phyloP scores from a whole-genome alignment of 2,113 vertebrate genomes.

The Charadrius vociferus region DNA sequence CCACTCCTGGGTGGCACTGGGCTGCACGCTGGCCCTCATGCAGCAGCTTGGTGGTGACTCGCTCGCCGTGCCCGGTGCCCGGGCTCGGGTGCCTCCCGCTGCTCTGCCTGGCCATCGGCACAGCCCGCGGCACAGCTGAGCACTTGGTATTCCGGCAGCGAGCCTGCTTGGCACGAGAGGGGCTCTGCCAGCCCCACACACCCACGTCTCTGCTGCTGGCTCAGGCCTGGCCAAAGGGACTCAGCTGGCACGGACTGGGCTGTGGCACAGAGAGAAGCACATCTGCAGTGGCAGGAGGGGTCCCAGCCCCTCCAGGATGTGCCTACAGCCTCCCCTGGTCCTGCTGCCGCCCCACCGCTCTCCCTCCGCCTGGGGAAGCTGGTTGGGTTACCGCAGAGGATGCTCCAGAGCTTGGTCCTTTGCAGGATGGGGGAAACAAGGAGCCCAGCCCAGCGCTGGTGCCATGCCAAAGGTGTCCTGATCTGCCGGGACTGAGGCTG shows the following conservation, averaged over 20 bases:
- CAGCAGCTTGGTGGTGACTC: background rate
- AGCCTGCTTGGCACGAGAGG: background rate
- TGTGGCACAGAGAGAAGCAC: background rate
- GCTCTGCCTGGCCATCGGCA: background rate
- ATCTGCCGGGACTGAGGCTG: background rate
- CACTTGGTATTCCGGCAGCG: slow-evolving; percentile 29
- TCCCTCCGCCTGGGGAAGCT: background rate
- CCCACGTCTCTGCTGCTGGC: background rate
- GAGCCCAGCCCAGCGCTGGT: background rate
- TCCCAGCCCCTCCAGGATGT: background rate
- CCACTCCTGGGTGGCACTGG: background rate
- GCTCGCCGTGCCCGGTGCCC: background rate
- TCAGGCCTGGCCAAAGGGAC: background rate
- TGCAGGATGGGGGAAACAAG: background rate
- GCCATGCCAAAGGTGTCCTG: background rate
- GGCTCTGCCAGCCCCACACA: background rate
- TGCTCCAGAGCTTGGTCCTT: background rate
- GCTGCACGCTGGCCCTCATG: accelerated
- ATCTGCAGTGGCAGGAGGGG: background rate
- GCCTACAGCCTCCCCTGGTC: background rate
- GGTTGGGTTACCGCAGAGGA: accelerated
- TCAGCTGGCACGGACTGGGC: background rate
- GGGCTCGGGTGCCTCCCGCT: background rate
- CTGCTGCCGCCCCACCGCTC: background rate
- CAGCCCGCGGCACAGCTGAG: slow-evolving; percentile 13